Percentiles rank a stretch among this genome's conserved stretches.
Evolutionary conservation across 2,888 invertebrate species (phyloP).

Genomic region (Arge pagana): DNA sequence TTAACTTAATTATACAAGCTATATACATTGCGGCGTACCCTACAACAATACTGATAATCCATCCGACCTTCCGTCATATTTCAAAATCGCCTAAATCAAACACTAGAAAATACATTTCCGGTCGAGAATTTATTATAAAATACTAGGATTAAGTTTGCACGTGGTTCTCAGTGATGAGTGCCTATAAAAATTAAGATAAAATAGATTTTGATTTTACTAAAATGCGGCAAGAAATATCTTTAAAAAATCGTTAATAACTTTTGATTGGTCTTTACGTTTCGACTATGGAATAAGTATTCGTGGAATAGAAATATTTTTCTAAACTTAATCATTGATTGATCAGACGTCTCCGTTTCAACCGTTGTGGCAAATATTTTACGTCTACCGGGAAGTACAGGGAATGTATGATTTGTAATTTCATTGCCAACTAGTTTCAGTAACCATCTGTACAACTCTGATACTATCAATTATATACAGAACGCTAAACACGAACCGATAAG

Average conservation of each 20-base stretch:
- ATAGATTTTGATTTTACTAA: slow-evolving; percentile 36
- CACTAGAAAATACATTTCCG: background rate
- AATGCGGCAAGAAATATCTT: slow-evolving; percentile 27
- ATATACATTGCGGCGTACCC: slow-evolving; percentile 41
- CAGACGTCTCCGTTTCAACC: background rate
- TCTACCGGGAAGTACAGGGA: background rate
- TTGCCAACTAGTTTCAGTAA: slow-evolving; percentile 13
- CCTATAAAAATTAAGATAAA: slow-evolving; percentile 6
- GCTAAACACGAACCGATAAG: slow-evolving; percentile 10
- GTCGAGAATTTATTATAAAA: slow-evolving; percentile 6
- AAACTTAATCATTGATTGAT: slow-evolving; percentile 14
- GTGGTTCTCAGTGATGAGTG: background rate
- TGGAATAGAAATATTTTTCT: slow-evolving; percentile 27
- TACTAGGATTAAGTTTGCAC: slow-evolving; percentile 11
- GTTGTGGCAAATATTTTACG: background rate
- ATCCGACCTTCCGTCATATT: slow-evolving; percentile 22
- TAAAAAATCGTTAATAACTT: slow-evolving; percentile 31
- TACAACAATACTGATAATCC: slow-evolving; percentile 50
- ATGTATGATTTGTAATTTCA: slow-evolving; percentile 9
- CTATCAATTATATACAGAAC: slow-evolving; percentile 18
- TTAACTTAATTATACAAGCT: slow-evolving; percentile 22
- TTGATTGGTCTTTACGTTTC: slow-evolving; percentile 35
- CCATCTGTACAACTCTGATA: slow-evolving; percentile 14
- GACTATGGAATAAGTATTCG: slow-evolving; percentile 26
- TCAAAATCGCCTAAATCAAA: slow-evolving; percentile 8